phyloP scores from a whole-genome alignment of 2,113 vertebrate species.

The Sarotherodon lohbergeri region DNA sequence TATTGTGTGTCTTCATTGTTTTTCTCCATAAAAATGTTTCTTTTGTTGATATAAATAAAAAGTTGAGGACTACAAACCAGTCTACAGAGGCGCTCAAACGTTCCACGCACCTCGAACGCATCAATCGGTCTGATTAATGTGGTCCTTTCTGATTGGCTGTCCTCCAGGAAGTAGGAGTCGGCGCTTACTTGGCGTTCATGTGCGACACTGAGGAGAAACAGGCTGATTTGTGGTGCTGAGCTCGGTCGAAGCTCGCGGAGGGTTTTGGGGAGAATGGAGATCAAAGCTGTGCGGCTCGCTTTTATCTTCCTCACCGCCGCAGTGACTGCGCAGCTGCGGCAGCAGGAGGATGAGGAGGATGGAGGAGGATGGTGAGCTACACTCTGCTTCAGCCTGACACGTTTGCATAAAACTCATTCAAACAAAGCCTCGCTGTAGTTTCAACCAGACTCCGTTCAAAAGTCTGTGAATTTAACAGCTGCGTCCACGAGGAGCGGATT shows the following conservation, averaged over 20 bases:
- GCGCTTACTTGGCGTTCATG: not conserved
- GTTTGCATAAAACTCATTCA: not conserved
- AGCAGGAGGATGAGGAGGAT: not conserved
- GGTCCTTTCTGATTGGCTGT: slow-evolving; percentile 34
- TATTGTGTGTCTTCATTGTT: too few relatives aligned
- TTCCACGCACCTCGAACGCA: not conserved
- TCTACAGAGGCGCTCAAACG: not conserved
- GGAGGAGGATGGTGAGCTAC: slow-evolving; percentile 50
- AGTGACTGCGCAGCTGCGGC: not conserved
- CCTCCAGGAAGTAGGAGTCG: not conserved
- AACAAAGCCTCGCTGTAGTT: not conserved
- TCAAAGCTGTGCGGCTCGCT: accelerated
- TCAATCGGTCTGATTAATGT: not conserved
- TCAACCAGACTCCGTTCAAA: not conserved
- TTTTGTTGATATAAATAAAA: not conserved
- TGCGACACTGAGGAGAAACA: accelerated
- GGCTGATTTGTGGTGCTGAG: not conserved
- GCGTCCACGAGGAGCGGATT: not conserved
- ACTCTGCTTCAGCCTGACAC: not conserved
- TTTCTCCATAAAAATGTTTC: not conserved
- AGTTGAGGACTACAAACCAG: not conserved
- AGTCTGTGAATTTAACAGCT: not conserved
- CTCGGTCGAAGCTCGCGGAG: accelerated
- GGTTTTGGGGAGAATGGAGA: slow-evolving; percentile 7
- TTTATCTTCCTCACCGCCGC: not conserved